Conservation (phyloP, 2,888 invertebrate species). For the Ernsta delagoae region DNA sequence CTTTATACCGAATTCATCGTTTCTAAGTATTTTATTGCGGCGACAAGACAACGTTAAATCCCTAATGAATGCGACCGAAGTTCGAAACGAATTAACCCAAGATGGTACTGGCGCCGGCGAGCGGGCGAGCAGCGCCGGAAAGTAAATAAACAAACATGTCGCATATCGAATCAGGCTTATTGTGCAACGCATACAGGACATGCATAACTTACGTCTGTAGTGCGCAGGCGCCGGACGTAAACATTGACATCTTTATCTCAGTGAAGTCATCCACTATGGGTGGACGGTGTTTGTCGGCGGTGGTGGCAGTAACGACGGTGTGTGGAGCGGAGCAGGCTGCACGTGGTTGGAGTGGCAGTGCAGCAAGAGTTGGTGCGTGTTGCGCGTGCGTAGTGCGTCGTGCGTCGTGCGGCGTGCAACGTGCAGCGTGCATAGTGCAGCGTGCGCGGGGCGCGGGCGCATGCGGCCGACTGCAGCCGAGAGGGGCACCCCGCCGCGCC, state of each 20-base stretch:
- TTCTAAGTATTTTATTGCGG: conserved; percentile 11
- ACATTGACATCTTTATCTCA: conserved; percentile 49
- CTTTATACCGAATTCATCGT: conserved; percentile 56
- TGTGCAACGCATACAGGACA: conserved; percentile 68
- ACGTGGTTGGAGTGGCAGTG: conserved; percentile 18
- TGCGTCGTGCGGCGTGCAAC: no score
- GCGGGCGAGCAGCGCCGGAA: conserved; percentile 22
- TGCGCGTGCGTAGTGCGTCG: no score
- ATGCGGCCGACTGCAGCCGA: no score
- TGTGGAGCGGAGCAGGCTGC: neutral
- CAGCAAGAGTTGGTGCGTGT: conserved; percentile 7
- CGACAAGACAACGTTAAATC: conserved; percentile 11
- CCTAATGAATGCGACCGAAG: no score
- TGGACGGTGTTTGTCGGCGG: conserved; percentile 36
- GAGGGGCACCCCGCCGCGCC: no score
- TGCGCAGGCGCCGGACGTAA: conserved; percentile 62
- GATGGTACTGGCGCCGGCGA: neutral
- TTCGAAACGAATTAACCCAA: no score
- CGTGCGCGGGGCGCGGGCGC: no score
- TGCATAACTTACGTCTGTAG: conserved; percentile 77
- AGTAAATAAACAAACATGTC: conserved; percentile 52
- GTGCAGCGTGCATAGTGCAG: no score
- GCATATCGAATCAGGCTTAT: conserved; percentile 63
- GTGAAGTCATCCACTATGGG: neutral
- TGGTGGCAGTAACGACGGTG: conserved; percentile 1